Percentiles rank a stretch among this genome's conserved stretches.
These are phyloP conservation scores for Pedicia rivosa DNA, from an alignment of 2,888 invertebrate genomes.

Conservation along the genomic window DNA sequence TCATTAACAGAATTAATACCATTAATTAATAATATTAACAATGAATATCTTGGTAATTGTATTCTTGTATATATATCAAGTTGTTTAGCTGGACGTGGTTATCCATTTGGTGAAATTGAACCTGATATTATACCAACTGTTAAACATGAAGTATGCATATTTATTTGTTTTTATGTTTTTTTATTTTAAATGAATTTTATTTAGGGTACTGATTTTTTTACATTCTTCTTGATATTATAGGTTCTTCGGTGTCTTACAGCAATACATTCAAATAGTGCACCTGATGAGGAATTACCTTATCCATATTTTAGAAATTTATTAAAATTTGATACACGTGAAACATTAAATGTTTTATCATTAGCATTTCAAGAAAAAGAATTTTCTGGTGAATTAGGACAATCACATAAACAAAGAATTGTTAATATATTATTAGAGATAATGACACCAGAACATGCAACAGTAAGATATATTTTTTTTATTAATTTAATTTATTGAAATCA, in stretches of 20 bases:
- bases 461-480: constrained; percentile 28
- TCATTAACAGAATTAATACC: constrained; percentile 53
- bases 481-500: background rate
- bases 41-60: constrained; percentile 58
- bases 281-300: constrained; percentile 45
- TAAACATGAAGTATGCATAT: constrained; percentile 39
- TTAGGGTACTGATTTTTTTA: too few relatives aligned
- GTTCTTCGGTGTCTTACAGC: constrained; percentile 53
- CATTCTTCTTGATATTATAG: constrained; percentile 1
- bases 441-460: constrained; percentile 46
- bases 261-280: constrained; percentile 45
- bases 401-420: constrained; percentile 58
- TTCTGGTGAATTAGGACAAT: constrained; percentile 49
- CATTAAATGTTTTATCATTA: constrained; percentile 67
- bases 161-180: background rate
- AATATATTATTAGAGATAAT: constrained; percentile 64
- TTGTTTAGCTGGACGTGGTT: constrained; percentile 72
- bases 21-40: constrained; percentile 31
- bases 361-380: constrained; percentile 74
- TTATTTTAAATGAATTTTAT: background rate
- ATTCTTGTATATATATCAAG: constrained; percentile 74
- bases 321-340: constrained; percentile 70
- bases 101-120: constrained; percentile 59
- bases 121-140: constrained; percentile 43
- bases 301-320: constrained; percentile 58